A percentile compares a stretch with the other conserved stretches of the same genome.
phyloP scores from a whole-genome alignment of 2,113 vertebrate genomes.

The Cynopterus brachyotis region DNA sequence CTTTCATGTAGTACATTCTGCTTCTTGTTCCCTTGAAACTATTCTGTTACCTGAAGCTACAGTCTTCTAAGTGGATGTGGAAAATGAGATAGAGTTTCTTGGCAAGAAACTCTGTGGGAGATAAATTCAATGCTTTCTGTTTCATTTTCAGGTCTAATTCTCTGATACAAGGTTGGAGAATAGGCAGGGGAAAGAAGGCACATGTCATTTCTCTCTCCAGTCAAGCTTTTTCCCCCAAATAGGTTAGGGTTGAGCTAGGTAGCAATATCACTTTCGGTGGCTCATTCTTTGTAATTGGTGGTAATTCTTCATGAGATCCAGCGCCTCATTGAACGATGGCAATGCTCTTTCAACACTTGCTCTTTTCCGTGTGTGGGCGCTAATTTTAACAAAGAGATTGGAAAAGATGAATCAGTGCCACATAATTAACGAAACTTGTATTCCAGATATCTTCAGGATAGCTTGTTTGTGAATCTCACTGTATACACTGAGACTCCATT shows the following conservation, averaged over 20 bases:
- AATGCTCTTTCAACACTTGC: background rate
- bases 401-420: background rate
- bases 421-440: background rate
- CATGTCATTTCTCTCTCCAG: background rate
- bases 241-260: background rate
- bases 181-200: background rate
- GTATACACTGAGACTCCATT: background rate
- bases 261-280: background rate
- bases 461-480: background rate
- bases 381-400: background rate
- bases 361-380: background rate
- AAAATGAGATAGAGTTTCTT: background rate
- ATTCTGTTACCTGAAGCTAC: background rate
- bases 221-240: background rate
- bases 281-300: background rate
- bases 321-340: background rate
- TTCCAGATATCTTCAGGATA: background rate
- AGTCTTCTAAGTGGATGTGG: background rate
- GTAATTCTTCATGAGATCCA: background rate
- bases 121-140: background rate
- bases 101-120: background rate
- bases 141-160: background rate
- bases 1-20: background rate
- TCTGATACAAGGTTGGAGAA: background rate
- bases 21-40: background rate